Base-by-base conservation (phyloP, 1,140 invertebrate species). In the Pseudoatta argentina region DNA sequence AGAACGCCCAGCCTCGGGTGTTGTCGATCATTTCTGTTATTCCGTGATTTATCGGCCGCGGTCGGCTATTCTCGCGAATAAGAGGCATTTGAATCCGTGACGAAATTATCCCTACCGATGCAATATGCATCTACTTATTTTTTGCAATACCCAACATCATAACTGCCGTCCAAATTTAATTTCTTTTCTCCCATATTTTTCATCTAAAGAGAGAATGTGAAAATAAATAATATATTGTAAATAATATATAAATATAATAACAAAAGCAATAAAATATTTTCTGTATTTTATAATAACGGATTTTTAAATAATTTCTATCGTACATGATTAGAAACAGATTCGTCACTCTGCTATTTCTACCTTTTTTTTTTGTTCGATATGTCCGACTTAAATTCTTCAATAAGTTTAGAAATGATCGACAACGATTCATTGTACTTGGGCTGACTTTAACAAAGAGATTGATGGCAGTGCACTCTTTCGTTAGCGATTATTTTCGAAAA, bases 1-100 rank as follows among this genome's bases (percentile, higher is more conserved):
- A 87, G 86, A 81, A 89, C 79, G 87, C 79, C 72, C 66, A 76
- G 51, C 63, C 83, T 53, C 78, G 79, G 18, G 77, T 51, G 66
- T 73, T 73, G 57, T 86, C 76, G 57, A 81, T 72, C 76, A 78
- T 91, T 88, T 86, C 86, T 67, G 76, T 90, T 86, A 88, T 85
- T 90, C 72, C 34, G 61, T 55, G 82, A 87, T 89, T 85, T 82
- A 73, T 83, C 73, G 77, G 64, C n/a, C 55, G 81, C 44, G 67
- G 63, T 77, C 59, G 73, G 63, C 77, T 86, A 64, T 72, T 44
- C 51, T 81, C 27, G 14, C 59, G 34, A 51, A 30, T 39, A n/a
- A 8, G 2, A 63, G 27, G 51, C 86, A 77, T 24, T 53, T 44
- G 16, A 12, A 69, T 48, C 57, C 18, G 18, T 18, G 55, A 16